These are phyloP conservation scores for Pollachius pollachius DNA, from an alignment of 2,113 vertebrate species.

Conservation along the genomic window DNA sequence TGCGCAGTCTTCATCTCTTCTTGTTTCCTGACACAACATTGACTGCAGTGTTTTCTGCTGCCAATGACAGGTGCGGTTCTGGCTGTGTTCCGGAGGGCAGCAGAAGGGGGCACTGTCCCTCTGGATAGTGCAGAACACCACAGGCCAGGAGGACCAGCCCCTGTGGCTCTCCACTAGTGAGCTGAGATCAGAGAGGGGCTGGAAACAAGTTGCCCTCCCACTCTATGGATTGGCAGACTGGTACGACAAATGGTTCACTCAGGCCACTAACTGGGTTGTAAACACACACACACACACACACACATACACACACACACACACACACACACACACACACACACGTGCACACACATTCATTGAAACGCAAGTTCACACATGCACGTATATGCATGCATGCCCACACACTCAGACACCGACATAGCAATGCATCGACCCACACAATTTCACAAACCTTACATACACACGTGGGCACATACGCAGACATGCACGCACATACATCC, in stretches of 20 bases:
- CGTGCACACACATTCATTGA: too few relatives aligned
- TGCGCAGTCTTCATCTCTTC: too few relatives aligned
- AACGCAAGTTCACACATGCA: neutral
- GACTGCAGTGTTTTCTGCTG: neutral
- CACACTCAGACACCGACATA: neutral
- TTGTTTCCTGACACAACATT: neutral
- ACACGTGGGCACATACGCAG: too few relatives aligned
- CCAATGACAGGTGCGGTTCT: slow-evolving; percentile 82
- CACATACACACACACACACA: neutral
- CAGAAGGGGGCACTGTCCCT: slow-evolving; percentile 83
- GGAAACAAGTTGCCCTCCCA: slow-evolving; percentile 80
- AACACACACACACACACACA: neutral
- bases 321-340: neutral
- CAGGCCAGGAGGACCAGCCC: slow-evolving; percentile 77
- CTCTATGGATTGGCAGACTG: slow-evolving; percentile 86
- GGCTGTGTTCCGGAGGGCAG: slow-evolving; percentile 79
- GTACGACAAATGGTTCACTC: slow-evolving; percentile 63
- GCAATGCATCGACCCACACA: too few relatives aligned
- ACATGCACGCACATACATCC: neutral
- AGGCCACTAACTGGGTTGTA: neutral
- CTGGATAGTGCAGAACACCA: slow-evolving; percentile 86
- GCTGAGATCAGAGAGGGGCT: slow-evolving; percentile 75
- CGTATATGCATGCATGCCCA: neutral
- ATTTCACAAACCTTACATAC: too few relatives aligned
- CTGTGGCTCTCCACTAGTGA: slow-evolving; percentile 81